Base-by-base conservation (phyloP, 1,140 invertebrate genomes). In the Heterodera carotae region DNA sequence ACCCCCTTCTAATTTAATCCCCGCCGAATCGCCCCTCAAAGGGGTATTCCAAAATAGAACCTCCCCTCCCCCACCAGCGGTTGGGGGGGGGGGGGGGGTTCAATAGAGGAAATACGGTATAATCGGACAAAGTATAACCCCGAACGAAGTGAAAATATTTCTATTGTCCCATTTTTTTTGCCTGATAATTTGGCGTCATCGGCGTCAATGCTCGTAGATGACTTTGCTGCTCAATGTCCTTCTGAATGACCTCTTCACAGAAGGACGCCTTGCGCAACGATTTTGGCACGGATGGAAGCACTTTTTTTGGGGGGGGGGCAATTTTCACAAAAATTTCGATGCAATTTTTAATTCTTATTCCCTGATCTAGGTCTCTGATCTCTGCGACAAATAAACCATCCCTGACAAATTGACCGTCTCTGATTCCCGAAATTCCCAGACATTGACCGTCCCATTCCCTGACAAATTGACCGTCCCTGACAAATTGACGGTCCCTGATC, bases 261-360 rank as follows among this genome's bases (percentile, higher is more conserved):
- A 73, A 73, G 1, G 71, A 74, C 27, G 71, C 10, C 27, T n/a
- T 27, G 18, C 71, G 71, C 59, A 74, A 43, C 33, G 71, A 64
- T 34, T 74, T 74, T 22, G 56, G 27, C 34, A 74, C 25, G 10
- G 25, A 18, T 6, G 71, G 71, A 39, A 74, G 64, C 64, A 74
- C 71, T 74, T 62, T 25, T 25, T 36, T 15, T 2, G 18, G 53
- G 36, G 33, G 29, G 25, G 10, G 33, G 10, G 31, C 12, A 18
- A 67, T 18, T 67, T 67, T 1, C 15, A 15, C 12, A 15, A 18
- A 67, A 2, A 43, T 12, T 8, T 43, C n/a, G n/a, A n/a, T 43
- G 39, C 6, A 6, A 43, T 43, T 43, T 0, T 8, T 8, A 43
- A 39, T 39, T 4, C 39, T 43, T 43, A 8, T 43, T 53, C 27